Base-by-base conservation (phyloP, 2,888 invertebrate genomes). In the Cenopis cana region DNA sequence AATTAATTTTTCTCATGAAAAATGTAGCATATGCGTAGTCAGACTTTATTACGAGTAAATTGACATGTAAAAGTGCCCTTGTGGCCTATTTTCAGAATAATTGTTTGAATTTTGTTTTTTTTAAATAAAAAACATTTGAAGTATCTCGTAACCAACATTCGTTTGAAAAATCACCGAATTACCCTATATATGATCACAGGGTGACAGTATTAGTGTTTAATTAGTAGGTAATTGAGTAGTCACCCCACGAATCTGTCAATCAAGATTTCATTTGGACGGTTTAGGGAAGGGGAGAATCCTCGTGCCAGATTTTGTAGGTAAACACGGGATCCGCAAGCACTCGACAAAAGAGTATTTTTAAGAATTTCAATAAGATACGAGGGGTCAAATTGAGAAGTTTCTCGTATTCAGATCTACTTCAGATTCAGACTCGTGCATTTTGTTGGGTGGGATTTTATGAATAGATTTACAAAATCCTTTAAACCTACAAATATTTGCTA, bases 331-430 rank as follows among this genome's bases (percentile, higher is more conserved):
- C 36, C 11, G 17, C 33, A 60, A 54, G 65, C 65, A 65, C 65
- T 70, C 70, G 12, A 60, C 54, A 56, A 36, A 14, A 59, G 70
- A 60, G 65, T 59, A 65, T 60, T 70, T 70, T 60, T 54, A 66
- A 54, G 70, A 70, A 60, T 55, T 59, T 70, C 59, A 36, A 59
- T 59, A 65, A 70, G 56, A 33, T 54, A 46, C 70, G 70, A 57
- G 62, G 70, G 59, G 70, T 70, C 54, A 70, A 60, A 70, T 70
- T 70, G 70, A 70, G 65, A 70, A 70, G 65, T 66, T 70, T 66
- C 38, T 59, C 46, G 54, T 66, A n/a, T 66, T 59, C 60, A 54
- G 33, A 20, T 59, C 46, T 70, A 66, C 70, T 66, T 67, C 50
- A 68, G 38, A 52, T 68, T 70, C 60, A 18, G 65, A 54, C 46